Base-by-base conservation (phyloP, 2,888 invertebrate genomes). In the Schrankia costaestrigalis region DNA sequence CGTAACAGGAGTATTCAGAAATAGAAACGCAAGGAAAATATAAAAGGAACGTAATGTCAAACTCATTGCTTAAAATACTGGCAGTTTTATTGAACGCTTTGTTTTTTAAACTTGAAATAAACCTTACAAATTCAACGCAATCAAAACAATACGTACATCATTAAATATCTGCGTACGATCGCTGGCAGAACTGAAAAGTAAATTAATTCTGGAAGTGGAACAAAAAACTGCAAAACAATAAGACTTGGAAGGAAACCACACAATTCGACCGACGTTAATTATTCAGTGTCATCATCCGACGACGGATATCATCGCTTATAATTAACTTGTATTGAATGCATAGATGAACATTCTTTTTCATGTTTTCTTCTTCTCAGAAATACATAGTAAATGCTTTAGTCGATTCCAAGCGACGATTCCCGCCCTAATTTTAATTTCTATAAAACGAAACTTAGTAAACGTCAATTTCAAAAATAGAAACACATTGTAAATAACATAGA, bases 81-180 rank as follows among this genome's bases (percentile, higher is more conserved):
- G n/a, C n/a, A n/a, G n/a, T n/a, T n/a, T n/a, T n/a, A n/a, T n/a
- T n/a, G n/a, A n/a, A n/a, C n/a, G n/a, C n/a, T n/a, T n/a, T n/a
- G 18, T 31, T 19, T 30, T 39, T 38, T 33, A 30, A 31, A 14
- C 7, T 15, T 27, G 31, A 25, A 25, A 25, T 40, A 56, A 56
- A 48, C 56, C 56, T 35, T 53, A 51, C 44, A 57, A 56, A 51
- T 35, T 45, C 42, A 9, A 23, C 34, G 44, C 53, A 51, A 56
- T 57, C 50, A 55, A 50, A 58, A 58, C 56, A 50, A 50, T 53
- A 48, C 53, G 56, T 53, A 53, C 63, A 69, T 69, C 72, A 77
- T 73, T 74, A 69, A 63, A 73, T 70, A 67, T 75, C 80, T 82
- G 84, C 68, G 64, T 64, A 59, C 71, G 83, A 84, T 78, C 68